Base-by-base conservation (phyloP, 2,888 invertebrate species). In the Antheraea assamensis region DNA sequence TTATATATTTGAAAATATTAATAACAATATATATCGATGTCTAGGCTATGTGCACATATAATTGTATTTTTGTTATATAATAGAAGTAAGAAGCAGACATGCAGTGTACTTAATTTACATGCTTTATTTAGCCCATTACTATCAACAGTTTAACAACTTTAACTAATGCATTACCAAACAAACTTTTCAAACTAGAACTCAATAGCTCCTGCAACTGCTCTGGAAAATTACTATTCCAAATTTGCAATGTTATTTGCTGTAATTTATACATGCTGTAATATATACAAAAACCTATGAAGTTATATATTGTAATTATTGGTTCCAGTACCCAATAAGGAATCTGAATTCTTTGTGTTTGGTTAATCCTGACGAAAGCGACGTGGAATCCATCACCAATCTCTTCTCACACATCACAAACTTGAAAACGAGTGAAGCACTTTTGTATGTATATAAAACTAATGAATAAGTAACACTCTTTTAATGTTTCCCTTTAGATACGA, bases 371-470 rank as follows among this genome's bases (percentile, higher is more conserved):
- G 70, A 77, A 0, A 89, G 90, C 1, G 91, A 94, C 61, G 78
- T 76, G 0, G 87, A 87, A 1, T 78, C 85, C 0, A 76, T 93
- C 1, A 80, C 86, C n/a, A 87, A 86, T 76, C 82, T 85, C 10
- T 93, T 93, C 75, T 85, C 82, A 72, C 85, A 91, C 74, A 66
- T 91, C 7, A 90, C 92, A 2, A 87, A 86, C 70, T 75, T 93
- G 64, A 92, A 85, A 73, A 88, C 77, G 74, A 72, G 83, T 0
- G 91, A 91, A 77, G 90, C 85, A 2, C 88, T 92, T 78, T 73
- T 81, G 94, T 94, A 79, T 89, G 90, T 61, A 17, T 61, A 61
- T n/a, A n/a, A n/a, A n/a, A n/a, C 17, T 13, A 58, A 58, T 24
- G 3, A 21, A 58, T 58, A n/a, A 24, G 24, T n/a, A 24, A 58